Conservation (phyloP, 2,888 invertebrate species). For the Parapristionchus giblindavisi region DNA sequence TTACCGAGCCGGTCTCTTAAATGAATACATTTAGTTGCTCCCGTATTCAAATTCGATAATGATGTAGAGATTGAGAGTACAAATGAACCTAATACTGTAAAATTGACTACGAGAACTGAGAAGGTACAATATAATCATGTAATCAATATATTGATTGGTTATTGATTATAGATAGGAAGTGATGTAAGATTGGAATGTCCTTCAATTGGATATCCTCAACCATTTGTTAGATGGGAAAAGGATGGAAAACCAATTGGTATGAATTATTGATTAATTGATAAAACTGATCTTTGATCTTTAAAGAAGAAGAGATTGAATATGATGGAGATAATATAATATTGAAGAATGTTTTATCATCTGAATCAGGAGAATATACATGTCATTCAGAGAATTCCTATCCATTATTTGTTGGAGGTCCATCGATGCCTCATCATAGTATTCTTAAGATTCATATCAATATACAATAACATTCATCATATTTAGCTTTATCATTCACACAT, state of each 20-base stretch:
- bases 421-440: slow-evolving; percentile 23
- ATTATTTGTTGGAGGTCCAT: slow-evolving; percentile 31
- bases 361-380: slow-evolving; percentile 17
- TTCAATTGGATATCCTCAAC: slow-evolving; percentile 17
- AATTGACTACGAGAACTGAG: neutral
- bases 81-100: slow-evolving; percentile 9
- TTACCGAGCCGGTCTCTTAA: too few relatives aligned
- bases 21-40: slow-evolving; percentile 31
- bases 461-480: too few relatives aligned
- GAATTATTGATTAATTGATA: neutral
- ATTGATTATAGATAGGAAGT: neutral
- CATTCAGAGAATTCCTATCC: slow-evolving; percentile 19
- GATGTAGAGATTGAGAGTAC: neutral
- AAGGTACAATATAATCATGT: neutral
- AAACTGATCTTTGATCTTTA: neutral
- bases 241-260: slow-evolving; percentile 19
- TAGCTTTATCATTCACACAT: too few relatives aligned
- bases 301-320: neutral
- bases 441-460: slow-evolving; percentile 3
- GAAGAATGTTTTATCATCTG: neutral
- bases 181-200: slow-evolving; percentile 2
- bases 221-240: slow-evolving; percentile 35
- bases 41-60: slow-evolving; percentile 13
- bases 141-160: neutral
- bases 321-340: neutral